Conservation (phyloP, 2,113 vertebrate genomes). For the Fulica atra region DNA sequence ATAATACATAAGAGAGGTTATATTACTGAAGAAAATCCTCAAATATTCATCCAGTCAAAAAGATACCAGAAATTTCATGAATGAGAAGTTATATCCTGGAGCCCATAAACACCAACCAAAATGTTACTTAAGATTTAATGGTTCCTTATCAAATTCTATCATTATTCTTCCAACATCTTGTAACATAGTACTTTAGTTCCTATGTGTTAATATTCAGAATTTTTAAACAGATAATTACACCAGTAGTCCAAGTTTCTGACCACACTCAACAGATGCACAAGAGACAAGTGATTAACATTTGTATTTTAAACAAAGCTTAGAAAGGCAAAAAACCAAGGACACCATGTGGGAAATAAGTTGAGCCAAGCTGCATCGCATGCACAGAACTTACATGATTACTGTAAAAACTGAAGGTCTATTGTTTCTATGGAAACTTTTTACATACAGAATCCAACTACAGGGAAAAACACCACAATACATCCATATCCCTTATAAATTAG, state of each 20-base stretch:
- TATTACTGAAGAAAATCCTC: neutral
- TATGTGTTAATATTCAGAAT: neutral
- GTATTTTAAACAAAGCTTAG: neutral
- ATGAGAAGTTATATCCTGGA: neutral
- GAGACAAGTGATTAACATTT: neutral
- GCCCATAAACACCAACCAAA: neutral
- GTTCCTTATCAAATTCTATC: neutral
- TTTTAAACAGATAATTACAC: neutral
- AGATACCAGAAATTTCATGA: neutral
- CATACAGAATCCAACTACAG: neutral
- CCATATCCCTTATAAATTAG: neutral
- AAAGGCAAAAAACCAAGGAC: neutral
- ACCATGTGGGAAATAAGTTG: neutral
- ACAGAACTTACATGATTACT: neutral
- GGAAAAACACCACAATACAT: neutral
- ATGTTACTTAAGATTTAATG: neutral
- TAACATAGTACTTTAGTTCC: neutral
- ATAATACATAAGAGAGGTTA: neutral
- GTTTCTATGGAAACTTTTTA: slow-evolving; percentile 34
- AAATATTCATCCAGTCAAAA: neutral
- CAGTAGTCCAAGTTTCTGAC: neutral
- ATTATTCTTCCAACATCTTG: neutral
- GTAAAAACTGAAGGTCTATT: neutral
- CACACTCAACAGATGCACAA: neutral
- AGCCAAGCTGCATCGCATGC: neutral